Base-by-base conservation (phyloP, 1,140 invertebrate species). In the Leptinotarsa defecta region DNA sequence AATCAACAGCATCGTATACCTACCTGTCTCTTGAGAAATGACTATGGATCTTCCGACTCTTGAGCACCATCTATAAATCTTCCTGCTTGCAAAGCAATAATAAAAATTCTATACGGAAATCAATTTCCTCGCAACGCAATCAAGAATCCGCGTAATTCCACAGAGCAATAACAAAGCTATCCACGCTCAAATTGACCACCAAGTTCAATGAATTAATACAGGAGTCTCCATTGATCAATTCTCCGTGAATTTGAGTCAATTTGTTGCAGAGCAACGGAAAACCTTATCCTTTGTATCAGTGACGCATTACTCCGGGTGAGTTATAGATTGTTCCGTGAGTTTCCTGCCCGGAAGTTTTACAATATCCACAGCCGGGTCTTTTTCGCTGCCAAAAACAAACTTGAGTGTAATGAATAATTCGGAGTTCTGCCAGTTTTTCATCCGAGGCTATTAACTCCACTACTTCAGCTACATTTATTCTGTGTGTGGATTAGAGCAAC, bases 231-330 rank as follows among this genome's bases (percentile, higher is more conserved):
- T 68, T 49, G 67, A 68, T 68, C 67, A 68, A 43, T 68, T 68
- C 67, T 43, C 43, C 67, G 19, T 43, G 67, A 49, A 68, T 68
- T 68, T 68, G 24, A 68, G 67, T 68, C 67, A 49, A 68, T 68
- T 68, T 68, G 67, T 68, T 43, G 67, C 67, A 68, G 67, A 49
- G 24, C 67, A 11, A n/a, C 43, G 34, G 43, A 48, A 48, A 48
- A 48, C 67, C 67, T 15, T 68, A 68, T 68, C 17, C 43, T 48
- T 68, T 68, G 67, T 68, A 68, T 68, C 67, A 43, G 43, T 48
- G 67, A 48, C 1, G 34, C 27, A 48, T 68, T 68, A 68, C 43
- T 43, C 67, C 43, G 13, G 19, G 34, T 11, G 67, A 68, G 19
- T 43, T 43, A 68, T 19, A 68, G 43, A 68, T 68, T 68, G 67